These are phyloP conservation scores for Thymelicus lineola DNA, from an alignment of 2,888 invertebrate genomes.

Conservation along the genomic window DNA sequence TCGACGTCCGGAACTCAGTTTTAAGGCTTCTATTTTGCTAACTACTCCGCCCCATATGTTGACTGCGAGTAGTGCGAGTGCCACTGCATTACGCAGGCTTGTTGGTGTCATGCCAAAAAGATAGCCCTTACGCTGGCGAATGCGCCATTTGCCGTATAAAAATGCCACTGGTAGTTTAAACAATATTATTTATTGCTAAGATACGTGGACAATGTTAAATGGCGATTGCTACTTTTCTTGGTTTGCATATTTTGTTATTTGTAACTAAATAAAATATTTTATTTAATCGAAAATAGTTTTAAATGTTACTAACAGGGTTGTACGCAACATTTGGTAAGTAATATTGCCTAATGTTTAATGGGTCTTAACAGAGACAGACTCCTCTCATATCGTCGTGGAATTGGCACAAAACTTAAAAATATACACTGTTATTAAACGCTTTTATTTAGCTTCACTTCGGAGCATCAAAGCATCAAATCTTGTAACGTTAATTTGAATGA, in stretches of 20 bases:
- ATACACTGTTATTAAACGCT: slow-evolving; percentile 1
- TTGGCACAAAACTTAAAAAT: slow-evolving; percentile 6
- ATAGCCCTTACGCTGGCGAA: slow-evolving; percentile 15
- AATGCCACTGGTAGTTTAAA: neutral
- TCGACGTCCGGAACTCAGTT: slow-evolving; percentile 47
- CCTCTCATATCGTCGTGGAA: slow-evolving; percentile 2
- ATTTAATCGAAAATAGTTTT: no score
- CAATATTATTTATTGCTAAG: neutral
- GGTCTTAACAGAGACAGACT: neutral
- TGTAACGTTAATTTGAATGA: no score
- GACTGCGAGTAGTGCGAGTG: slow-evolving; percentile 22
- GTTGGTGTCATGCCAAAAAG: slow-evolving; percentile 27
- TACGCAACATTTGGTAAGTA: neutral
- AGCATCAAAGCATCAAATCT: no score
- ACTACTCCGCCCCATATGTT: slow-evolving; percentile 33
- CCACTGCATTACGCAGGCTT: slow-evolving; percentile 29
- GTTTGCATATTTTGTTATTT: no score
- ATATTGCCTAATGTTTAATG: slow-evolving; percentile 3
- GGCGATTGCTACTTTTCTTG: no score
- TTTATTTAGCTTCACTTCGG: no score
- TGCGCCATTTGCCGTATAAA: slow-evolving; percentile 14
- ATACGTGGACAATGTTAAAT: neutral
- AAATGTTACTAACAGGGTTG: no score
- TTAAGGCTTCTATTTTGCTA: slow-evolving; percentile 51
- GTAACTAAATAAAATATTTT: no score